Evolutionary conservation across 2,113 vertebrate genomes (phyloP).

Genomic region (Podarcis cretensis): DNA sequence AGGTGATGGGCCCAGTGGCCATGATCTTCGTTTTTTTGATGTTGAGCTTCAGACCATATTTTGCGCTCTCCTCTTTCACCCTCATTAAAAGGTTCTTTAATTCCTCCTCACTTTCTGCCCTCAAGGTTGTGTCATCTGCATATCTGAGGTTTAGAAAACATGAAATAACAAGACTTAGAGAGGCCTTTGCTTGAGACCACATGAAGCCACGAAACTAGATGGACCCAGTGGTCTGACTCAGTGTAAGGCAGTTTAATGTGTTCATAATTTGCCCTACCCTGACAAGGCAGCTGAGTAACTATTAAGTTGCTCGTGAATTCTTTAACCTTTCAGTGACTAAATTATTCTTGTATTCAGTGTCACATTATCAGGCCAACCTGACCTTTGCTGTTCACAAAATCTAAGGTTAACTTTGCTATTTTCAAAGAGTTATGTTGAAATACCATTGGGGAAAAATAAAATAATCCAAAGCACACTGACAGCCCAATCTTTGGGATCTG

Average conservation of each 20-base stretch:
- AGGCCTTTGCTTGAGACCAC: neutral
- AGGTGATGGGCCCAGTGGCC: too few relatives aligned
- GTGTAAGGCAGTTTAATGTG: neutral
- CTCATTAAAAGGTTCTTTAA: too few relatives aligned
- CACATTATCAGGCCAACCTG: conserved; percentile 45
- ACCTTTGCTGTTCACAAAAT: conserved; percentile 58
- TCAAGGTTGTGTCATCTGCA: too few relatives aligned
- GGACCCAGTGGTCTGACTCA: neutral
- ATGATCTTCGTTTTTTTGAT: too few relatives aligned
- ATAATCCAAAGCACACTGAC: too few relatives aligned
- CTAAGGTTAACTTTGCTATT: conserved; percentile 65
- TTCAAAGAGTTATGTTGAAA: conserved; percentile 30
- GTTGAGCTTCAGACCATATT: too few relatives aligned
- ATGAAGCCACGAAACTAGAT: neutral
- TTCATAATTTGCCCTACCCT: neutral
- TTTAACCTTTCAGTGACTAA: conserved; percentile 27
- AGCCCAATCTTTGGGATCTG: neutral
- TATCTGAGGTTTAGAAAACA: neutral
- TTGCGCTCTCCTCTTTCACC: too few relatives aligned
- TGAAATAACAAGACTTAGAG: neutral
- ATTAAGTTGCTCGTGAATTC: conserved; percentile 5
- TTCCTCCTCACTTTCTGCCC: too few relatives aligned
- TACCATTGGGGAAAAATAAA: neutral
- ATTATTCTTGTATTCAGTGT: conserved; percentile 41
- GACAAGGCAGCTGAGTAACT: neutral